A percentile compares a stretch with the other conserved stretches of the same genome.
Evolutionary conservation across 2,888 invertebrate genomes (phyloP).

Genomic region (Germaria angustata): DNA sequence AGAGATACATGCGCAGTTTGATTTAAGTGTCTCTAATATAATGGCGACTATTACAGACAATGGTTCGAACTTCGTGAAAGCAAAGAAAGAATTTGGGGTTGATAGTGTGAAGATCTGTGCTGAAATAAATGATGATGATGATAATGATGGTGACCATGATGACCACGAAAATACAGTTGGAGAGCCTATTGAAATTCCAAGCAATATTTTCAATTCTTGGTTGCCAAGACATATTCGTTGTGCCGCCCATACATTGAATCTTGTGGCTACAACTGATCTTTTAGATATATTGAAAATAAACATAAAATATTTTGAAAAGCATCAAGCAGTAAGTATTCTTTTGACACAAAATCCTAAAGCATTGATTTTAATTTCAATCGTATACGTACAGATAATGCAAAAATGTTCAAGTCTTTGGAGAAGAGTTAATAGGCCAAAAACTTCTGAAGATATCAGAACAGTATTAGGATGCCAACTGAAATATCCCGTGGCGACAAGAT

Average conservation of each 20-base stretch:
- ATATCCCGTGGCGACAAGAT: neutral
- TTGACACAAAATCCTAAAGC: neutral
- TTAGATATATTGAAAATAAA: too few relatives aligned
- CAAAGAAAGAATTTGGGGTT: neutral
- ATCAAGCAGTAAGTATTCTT: neutral
- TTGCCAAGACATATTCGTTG: neutral
- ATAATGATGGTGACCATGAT: neutral
- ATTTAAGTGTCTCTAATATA: neutral
- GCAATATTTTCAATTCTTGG: neutral
- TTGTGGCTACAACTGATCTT: neutral
- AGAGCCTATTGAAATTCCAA: neutral
- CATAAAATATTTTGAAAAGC: neutral
- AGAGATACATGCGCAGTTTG: neutral
- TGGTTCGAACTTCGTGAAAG: neutral
- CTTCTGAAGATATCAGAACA: conserved; percentile 20
- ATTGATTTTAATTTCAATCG: neutral
- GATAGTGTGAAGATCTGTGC: neutral
- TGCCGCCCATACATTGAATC: neutral
- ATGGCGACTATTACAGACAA: neutral
- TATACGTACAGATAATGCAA: neutral
- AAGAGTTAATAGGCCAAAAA: conserved; percentile 1
- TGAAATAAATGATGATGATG: neutral
- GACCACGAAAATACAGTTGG: neutral
- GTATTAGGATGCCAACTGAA: conserved; percentile 22
- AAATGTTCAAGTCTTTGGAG: conserved; percentile 3